A percentile compares a stretch with the other conserved stretches of the same genome.
phyloP scores from a whole-genome alignment of 64 coral and sea anemone genomes.

The Montipora sp. region DNA sequence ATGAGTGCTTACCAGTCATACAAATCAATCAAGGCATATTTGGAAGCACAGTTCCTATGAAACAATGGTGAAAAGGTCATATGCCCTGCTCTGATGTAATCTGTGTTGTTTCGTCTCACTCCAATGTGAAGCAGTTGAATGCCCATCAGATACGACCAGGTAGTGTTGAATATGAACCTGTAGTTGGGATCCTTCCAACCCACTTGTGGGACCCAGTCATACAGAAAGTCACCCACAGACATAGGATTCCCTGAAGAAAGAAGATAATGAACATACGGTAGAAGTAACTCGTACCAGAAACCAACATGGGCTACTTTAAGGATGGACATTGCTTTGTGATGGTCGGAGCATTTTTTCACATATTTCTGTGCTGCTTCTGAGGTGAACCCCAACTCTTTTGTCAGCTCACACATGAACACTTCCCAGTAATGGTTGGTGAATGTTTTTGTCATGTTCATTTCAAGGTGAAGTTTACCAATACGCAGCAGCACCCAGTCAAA shows the following conservation, averaged over 20 bases:
- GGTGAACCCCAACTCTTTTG: slow-evolving; percentile 11
- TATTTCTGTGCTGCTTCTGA: slow-evolving; percentile 57
- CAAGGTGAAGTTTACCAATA: too few relatives aligned
- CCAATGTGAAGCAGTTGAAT: slow-evolving; percentile 51
- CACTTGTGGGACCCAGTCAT: slow-evolving; percentile 16
- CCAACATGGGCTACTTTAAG: slow-evolving; percentile 5
- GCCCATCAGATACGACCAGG: background rate
- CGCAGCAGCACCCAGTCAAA: too few relatives aligned
- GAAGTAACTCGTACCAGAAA: slow-evolving; percentile 16
- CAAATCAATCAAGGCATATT: slow-evolving; percentile 63
- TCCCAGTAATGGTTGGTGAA: background rate
- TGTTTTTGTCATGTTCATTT: too few relatives aligned
- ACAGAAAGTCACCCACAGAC: slow-evolving; percentile 21
- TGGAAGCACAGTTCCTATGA: slow-evolving; percentile 9
- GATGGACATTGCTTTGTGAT: slow-evolving; percentile 54
- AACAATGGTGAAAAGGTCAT: slow-evolving; percentile 44
- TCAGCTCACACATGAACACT: slow-evolving; percentile 36
- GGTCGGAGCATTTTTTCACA: slow-evolving; percentile 24
- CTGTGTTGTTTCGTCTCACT: slow-evolving; percentile 45
- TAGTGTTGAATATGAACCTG: slow-evolving; percentile 13
- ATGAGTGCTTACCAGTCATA: slow-evolving; percentile 36
- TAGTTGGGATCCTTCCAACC: slow-evolving; percentile 11
- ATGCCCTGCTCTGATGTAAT: slow-evolving; percentile 37
- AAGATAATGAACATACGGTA: slow-evolving; percentile 21
- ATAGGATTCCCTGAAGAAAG: background rate